phyloP scores from a whole-genome alignment of 2,888 invertebrate species.

The Lithodes maja region DNA sequence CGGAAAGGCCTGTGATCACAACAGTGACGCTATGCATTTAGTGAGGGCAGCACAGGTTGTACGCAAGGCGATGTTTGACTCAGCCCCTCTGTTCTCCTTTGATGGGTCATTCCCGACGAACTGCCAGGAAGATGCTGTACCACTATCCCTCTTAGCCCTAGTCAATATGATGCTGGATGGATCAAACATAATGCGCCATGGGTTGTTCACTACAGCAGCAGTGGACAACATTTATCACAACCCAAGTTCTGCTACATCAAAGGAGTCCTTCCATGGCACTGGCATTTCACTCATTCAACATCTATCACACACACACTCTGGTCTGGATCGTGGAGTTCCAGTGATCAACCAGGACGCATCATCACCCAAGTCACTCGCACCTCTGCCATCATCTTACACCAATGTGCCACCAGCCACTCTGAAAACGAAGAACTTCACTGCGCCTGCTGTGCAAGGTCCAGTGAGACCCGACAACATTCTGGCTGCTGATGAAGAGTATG shows the following conservation, averaged over 20 bases:
- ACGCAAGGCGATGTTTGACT: too few species aligned
- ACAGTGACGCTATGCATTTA: too few species aligned
- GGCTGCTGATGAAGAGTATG: constrained; percentile 10
- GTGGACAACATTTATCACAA: constrained; percentile 18
- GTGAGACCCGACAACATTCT: background rate
- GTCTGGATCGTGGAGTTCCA: background rate
- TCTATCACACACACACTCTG: background rate
- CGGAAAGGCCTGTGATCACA: too few species aligned
- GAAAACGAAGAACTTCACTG: constrained; percentile 6
- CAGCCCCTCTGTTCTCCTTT: too few species aligned
- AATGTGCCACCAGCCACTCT: constrained; percentile 35
- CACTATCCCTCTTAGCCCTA: background rate
- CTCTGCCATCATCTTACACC: constrained; percentile 31
- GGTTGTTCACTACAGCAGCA: constrained; percentile 17
- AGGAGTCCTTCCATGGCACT: constrained; percentile 26
- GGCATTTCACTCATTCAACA: constrained; percentile 25
- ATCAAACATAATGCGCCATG: background rate
- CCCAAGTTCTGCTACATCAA: constrained; percentile 21
- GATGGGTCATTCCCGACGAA: background rate
- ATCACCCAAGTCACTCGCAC: constrained; percentile 1
- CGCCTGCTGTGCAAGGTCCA: background rate
- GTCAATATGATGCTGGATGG: too few species aligned
- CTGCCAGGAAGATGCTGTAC: constrained; percentile 21
- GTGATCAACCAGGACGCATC: background rate
- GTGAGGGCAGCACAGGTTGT: too few species aligned